These are phyloP conservation scores for Drosophila neonasuta DNA, from an alignment of 2,888 invertebrate genomes.

Conservation along the genomic window DNA sequence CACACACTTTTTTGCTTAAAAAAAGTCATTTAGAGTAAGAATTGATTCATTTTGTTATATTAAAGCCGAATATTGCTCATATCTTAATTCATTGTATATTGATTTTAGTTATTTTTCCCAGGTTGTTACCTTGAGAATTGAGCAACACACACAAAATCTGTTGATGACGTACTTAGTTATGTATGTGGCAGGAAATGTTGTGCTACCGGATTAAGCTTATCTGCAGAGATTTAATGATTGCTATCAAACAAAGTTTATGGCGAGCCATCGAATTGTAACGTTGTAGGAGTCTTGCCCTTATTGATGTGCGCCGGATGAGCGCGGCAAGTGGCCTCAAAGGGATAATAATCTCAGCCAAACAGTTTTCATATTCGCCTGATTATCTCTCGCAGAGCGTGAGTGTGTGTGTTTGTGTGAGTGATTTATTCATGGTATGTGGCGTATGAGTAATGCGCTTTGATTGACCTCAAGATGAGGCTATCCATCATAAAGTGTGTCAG, in stretches of 20 bases:
- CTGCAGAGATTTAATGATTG: constrained; percentile 64
- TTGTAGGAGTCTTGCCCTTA: constrained; percentile 24
- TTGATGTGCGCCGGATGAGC: constrained; percentile 52
- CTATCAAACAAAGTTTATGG: constrained; percentile 46
- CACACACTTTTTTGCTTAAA: not conserved
- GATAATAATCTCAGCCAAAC: constrained; percentile 58
- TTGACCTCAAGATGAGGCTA: constrained; percentile 52
- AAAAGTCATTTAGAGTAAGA: constrained; percentile 8
- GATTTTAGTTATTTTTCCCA: not conserved
- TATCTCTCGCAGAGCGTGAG: constrained; percentile 9
- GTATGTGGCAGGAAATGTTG: not conserved
- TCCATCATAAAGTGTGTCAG: constrained; percentile 28
- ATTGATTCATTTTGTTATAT: constrained; percentile 1
- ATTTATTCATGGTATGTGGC: constrained; percentile 31
- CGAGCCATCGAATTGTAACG: constrained; percentile 25
- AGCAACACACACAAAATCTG: not conserved
- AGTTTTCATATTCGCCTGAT: constrained; percentile 42
- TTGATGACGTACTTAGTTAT: not conserved
- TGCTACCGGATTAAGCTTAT: constrained; percentile 15
- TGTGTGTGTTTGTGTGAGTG: not conserved
- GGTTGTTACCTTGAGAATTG: not conserved
- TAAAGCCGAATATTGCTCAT: not conserved
- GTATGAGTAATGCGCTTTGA: constrained; percentile 54
- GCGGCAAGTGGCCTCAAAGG: constrained; percentile 63
- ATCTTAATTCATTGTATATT: no score